Base-by-base conservation (phyloP, 2,888 invertebrate genomes). In the Tuberolachnus salignus region DNA sequence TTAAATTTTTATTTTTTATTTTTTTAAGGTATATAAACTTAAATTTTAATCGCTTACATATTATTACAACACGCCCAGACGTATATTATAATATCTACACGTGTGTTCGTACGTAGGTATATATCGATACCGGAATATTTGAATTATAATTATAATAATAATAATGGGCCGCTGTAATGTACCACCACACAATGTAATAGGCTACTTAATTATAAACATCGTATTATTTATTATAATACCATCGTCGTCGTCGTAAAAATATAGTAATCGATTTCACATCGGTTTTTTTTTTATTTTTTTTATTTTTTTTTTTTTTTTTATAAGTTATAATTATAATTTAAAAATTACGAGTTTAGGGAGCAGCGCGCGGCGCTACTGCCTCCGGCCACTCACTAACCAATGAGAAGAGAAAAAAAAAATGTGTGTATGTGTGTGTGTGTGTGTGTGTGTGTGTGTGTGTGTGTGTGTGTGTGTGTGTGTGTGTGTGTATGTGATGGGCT, bases 231-330 rank as follows among this genome's bases (percentile, higher is more conserved):
- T 73, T 63, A 73, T 73, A 73, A 73, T 73, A 53, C 34, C 63
- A 23, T 73, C 73, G 42, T 63, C 51, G 73, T 73, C 34, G 34
- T 34, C 34, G 34, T 34, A 34, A 34, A 63, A 73, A 49, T 42
- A 73, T 73, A 73, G 63, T 73, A 73, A 73, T 73, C 73, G 73
- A 73, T 73, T 73, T 73, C 73, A 73, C 63, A 73, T 73, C 73
- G 73, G 34, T 34, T 34, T 34, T 4, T 34, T 34, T 4, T 34
- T 34, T 4, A 4, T 34, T 4, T 34, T 73, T 51, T 71, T 53
- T n/a, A n/a, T n/a, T n/a, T n/a, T n/a, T n/a, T 4, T 34, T 34
- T 4, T 34, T 34, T 4, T 34, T 73, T 51, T 71, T 53, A 53
- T 53, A 63, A 63, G 73, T 63, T 53, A 63, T 73, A 73, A 73